Conservation (phyloP, 2,888 invertebrate species). For the Ophion slaviceki region DNA sequence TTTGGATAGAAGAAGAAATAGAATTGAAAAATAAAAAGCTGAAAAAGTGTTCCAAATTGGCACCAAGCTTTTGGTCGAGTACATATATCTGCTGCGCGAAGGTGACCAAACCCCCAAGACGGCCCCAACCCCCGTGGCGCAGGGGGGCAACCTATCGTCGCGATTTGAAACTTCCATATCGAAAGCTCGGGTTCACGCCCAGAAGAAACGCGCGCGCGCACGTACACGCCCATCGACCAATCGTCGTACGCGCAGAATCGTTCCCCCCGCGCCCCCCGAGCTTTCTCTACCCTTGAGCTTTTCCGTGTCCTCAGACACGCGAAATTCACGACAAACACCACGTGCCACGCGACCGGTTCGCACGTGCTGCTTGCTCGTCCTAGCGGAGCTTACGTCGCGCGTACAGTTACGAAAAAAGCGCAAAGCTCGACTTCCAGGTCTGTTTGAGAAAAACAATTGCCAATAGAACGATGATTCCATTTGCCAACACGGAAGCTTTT, state of each 20-base stretch:
- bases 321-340: constrained; percentile 80
- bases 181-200: constrained; percentile 78
- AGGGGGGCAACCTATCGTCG: constrained; percentile 79
- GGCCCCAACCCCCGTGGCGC: constrained; percentile 76
- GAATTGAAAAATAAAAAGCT: neutral
- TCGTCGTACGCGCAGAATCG: constrained; percentile 78
- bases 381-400: constrained; percentile 63
- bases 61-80: neutral
- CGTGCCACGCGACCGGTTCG: constrained; percentile 82
- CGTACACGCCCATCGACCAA: constrained; percentile 80
- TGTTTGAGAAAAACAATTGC: neutral
- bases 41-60: constrained; percentile 31
- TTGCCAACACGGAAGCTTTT: neutral
- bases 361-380: constrained; percentile 78
- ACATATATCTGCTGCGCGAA: constrained; percentile 36
- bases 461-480: neutral
- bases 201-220: constrained; percentile 78
- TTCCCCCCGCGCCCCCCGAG: constrained; percentile 71
- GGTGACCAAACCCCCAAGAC: constrained; percentile 74
- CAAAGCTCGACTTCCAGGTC: neutral
- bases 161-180: constrained; percentile 77
- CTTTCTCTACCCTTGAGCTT: constrained; percentile 69
- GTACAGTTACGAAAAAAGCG: neutral
- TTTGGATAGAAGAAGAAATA: neutral
- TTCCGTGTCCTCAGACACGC: constrained; percentile 74